These are phyloP conservation scores for Caenorhabditis becei DNA, from an alignment of 2,888 invertebrate genomes.

Conservation along the genomic window DNA sequence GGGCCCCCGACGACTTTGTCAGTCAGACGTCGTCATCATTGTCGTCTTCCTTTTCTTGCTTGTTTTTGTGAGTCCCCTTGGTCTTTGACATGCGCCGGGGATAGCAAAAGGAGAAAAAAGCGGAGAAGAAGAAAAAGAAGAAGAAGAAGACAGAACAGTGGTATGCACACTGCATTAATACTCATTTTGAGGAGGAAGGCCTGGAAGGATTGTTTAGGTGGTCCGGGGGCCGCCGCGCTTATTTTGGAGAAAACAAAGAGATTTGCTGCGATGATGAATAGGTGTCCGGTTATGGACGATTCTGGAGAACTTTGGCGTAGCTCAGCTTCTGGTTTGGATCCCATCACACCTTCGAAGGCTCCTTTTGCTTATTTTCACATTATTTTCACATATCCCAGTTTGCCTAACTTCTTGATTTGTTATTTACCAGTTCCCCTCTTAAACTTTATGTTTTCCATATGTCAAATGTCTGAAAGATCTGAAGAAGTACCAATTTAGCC, in stretches of 20 bases:
- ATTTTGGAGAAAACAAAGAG: conserved; percentile 29
- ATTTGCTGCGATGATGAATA: conserved; percentile 44
- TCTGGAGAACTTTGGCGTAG: neutral
- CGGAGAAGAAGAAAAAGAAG: conserved; percentile 7
- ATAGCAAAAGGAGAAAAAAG: conserved; percentile 4
- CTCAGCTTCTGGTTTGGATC: conserved; percentile 3
- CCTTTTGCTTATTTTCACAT: too few relatives aligned
- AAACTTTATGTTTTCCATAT: neutral
- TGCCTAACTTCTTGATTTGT: too few relatives aligned
- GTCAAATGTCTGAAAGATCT: neutral
- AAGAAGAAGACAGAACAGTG: conserved; percentile 29
- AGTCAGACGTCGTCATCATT: conserved; percentile 32
- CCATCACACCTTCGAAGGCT: neutral
- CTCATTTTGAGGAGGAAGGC: conserved; percentile 31
- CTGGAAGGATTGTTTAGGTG: conserved; percentile 23
- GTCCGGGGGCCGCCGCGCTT: neutral
- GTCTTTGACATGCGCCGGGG: conserved; percentile 43
- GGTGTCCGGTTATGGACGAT: conserved; percentile 4
- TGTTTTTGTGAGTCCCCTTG: conserved; percentile 47
- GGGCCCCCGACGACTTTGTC: conserved; percentile 28
- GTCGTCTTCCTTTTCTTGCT: conserved; percentile 24
- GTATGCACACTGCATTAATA: conserved; percentile 53
- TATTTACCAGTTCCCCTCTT: too few relatives aligned
- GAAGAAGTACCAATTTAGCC: conserved; percentile 12
- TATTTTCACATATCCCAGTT: too few relatives aligned